phyloP scores from a whole-genome alignment of 1,140 invertebrate species.

The Eupristina koningsbergeri region DNA sequence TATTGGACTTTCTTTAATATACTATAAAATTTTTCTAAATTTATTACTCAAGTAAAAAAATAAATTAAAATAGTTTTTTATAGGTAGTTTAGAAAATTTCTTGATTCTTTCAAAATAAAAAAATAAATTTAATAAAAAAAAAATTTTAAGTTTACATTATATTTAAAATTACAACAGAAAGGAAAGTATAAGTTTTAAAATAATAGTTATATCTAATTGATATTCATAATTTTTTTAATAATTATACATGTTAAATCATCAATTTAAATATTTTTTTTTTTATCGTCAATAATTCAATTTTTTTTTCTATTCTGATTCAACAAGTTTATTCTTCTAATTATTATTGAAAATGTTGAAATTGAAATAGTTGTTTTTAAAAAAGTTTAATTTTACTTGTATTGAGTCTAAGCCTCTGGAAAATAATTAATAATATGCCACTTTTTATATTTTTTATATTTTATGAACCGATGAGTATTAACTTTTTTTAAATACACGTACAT shows the following conservation, averaged over 20 bases:
- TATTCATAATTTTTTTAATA: not conserved
- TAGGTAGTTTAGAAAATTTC: conserved; percentile 4
- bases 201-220: not conserved
- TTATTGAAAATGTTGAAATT: too few relatives aligned
- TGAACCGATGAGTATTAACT: too few relatives aligned
- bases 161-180: not conserved
- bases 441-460: not conserved
- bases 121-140: conserved; percentile 4
- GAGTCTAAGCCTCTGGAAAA: not conserved
- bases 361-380: not conserved
- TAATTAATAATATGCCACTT: not conserved
- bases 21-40: conserved; percentile 28
- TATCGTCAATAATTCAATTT: too few relatives aligned
- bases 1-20: conserved; percentile 19
- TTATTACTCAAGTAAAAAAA: not conserved
- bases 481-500: too few relatives aligned
- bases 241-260: not conserved
- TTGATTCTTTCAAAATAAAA: not conserved
- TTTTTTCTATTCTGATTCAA: too few relatives aligned
- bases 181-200: conserved; percentile 16
- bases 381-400: not conserved
- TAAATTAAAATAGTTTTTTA: conserved; percentile 25
- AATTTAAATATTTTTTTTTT: too few relatives aligned
- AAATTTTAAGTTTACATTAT: conserved; percentile 3
- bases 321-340: too few relatives aligned